phyloP scores from a whole-genome alignment of 2,888 invertebrate species.

The Mactromeris polynyma region DNA sequence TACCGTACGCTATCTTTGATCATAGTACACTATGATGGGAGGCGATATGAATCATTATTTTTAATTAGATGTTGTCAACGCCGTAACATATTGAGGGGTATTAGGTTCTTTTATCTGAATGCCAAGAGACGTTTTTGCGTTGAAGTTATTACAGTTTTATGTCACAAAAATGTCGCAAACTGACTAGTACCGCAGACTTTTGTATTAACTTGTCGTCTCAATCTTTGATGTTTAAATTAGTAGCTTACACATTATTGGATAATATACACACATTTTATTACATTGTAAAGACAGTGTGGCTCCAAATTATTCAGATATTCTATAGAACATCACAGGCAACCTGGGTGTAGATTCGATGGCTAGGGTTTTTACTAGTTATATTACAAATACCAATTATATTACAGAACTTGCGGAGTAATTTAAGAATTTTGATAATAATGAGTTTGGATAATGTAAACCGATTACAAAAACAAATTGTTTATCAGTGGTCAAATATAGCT shows the following conservation, averaged over 20 bases:
- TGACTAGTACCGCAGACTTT: background rate
- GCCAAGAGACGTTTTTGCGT: background rate
- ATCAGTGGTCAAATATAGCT: background rate
- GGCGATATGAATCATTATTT: background rate
- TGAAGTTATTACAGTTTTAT: background rate
- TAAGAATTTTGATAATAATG: background rate
- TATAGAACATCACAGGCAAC: background rate
- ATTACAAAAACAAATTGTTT: background rate
- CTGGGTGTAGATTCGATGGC: too few relatives aligned
- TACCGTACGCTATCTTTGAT: background rate
- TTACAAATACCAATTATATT: background rate
- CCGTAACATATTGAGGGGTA: background rate
- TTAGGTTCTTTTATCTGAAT: conserved; percentile 4
- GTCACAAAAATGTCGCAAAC: background rate
- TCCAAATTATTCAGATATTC: background rate
- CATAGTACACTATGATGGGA: background rate
- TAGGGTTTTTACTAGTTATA: too few relatives aligned
- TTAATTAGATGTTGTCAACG: background rate
- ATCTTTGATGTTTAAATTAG: conserved; percentile 3
- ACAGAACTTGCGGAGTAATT: background rate
- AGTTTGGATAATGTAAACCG: background rate
- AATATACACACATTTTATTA: conserved; percentile 5
- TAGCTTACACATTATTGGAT: background rate
- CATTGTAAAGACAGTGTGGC: background rate
- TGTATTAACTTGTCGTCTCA: background rate